A percentile compares a stretch with the other conserved stretches of the same genome.
Conservation (phyloP, 1,140 invertebrate genomes). For the Sinella curviseta region DNA sequence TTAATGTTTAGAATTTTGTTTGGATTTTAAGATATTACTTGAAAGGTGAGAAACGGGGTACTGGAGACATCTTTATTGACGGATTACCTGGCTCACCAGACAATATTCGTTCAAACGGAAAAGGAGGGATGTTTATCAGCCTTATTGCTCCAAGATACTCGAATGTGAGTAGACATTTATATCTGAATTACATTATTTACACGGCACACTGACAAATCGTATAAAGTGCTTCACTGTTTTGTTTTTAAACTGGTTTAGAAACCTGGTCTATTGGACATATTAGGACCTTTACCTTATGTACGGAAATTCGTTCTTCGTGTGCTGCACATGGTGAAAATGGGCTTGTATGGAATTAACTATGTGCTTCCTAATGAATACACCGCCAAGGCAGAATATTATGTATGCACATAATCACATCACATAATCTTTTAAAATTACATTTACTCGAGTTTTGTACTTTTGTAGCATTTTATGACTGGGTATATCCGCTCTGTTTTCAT, state of each 20-base stretch:
- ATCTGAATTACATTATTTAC: constrained; percentile 24
- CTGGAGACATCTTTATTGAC: constrained; percentile 71
- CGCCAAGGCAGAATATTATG: constrained; percentile 43
- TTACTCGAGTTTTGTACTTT: constrained; percentile 24
- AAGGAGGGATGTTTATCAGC: constrained; percentile 68
- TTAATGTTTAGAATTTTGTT: not conserved
- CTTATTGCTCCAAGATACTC: constrained; percentile 57
- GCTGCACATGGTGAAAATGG: constrained; percentile 44
- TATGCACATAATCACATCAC: constrained; percentile 23
- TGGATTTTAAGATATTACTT: constrained; percentile 66
- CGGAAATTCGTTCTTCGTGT: constrained; percentile 52
- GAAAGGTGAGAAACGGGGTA: constrained; percentile 71
- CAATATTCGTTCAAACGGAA: constrained; percentile 68
- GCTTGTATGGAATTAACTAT: constrained; percentile 39
- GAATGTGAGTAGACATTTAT: constrained; percentile 30
- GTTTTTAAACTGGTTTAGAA: constrained; percentile 35
- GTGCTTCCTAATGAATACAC: constrained; percentile 43
- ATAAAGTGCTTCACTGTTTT: no score
- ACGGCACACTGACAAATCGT: no score
- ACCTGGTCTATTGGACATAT: constrained; percentile 52
- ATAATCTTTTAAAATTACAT: not conserved
- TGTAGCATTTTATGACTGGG: no score
- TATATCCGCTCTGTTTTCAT: constrained; percentile 50
- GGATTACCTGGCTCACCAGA: constrained; percentile 79
- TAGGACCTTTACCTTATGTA: constrained; percentile 53